Percentiles rank a stretch among this genome's conserved stretches.
Conservation (phyloP, 1,140 invertebrate species). For the Colletes gigas region DNA sequence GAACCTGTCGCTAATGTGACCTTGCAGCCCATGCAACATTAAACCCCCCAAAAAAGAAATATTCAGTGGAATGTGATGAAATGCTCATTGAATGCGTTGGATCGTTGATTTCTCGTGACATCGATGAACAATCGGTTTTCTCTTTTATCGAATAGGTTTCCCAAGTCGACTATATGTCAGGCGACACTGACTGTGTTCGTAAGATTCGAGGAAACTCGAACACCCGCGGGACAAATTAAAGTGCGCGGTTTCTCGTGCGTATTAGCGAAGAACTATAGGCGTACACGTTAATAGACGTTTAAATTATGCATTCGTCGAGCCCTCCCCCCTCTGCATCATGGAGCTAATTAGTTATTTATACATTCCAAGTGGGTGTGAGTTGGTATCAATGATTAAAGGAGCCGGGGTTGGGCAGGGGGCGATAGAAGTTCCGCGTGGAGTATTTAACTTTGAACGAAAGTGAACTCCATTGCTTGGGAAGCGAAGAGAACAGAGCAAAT, state of each 20-base stretch:
- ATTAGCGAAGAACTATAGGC: conserved; percentile 61
- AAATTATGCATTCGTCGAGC: conserved; percentile 72
- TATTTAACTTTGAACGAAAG: conserved; percentile 72
- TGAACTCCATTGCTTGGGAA: conserved; percentile 37
- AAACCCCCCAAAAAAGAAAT: too few species aligned
- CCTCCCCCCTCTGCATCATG: conserved; percentile 37
- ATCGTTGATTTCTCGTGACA: too few species aligned
- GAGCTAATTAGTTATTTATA: conserved; percentile 76
- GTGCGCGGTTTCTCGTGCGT: conserved; percentile 46
- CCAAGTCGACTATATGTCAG: neutral
- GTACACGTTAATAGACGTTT: conserved; percentile 72
- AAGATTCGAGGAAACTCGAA: conserved; percentile 41
- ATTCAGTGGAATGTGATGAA: too few species aligned
- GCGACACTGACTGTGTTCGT: neutral
- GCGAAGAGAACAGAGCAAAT: neutral
- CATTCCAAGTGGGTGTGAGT: conserved; percentile 73
- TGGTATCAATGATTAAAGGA: conserved; percentile 75
- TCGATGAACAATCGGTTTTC: neutral
- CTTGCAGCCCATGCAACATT: too few species aligned
- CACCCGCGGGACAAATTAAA: conserved; percentile 58
- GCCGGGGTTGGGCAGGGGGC: conserved; percentile 16
- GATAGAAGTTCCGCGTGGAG: conserved; percentile 65
- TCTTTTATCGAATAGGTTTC: neutral
- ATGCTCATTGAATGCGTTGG: neutral
- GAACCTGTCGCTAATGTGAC: too few species aligned